Evolutionary conservation across 2,888 invertebrate species (phyloP).

Genomic region (Troilus luridus): DNA sequence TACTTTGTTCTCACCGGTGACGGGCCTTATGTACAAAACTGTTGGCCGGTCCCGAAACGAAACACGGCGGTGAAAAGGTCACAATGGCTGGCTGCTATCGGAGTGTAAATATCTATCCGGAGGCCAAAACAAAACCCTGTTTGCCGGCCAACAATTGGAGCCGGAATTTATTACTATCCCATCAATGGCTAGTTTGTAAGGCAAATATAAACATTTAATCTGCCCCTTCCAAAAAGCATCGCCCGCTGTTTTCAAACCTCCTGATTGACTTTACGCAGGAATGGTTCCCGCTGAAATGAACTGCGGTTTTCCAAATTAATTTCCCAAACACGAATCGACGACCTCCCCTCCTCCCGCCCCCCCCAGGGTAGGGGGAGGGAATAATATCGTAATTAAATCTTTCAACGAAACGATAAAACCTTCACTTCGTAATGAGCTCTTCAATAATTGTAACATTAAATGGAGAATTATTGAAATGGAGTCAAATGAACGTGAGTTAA

Average conservation of each 20-base stretch:
- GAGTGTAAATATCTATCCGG: constrained; percentile 25
- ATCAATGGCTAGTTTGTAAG: constrained; percentile 45
- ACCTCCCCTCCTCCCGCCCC: neutral
- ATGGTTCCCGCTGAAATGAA: constrained; percentile 45
- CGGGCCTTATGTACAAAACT: constrained; percentile 39
- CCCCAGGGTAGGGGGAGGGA: neutral
- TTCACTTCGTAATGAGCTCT: constrained; percentile 25
- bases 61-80: constrained; percentile 23
- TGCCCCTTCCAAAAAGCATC: constrained; percentile 29
- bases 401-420: constrained; percentile 8
- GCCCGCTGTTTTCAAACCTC: constrained; percentile 36
- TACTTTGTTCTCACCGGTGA: constrained; percentile 1
- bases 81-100: neutral
- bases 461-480: neutral
- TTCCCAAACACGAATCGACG: constrained; percentile 55
- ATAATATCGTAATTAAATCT: constrained; percentile 35
- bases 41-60: neutral
- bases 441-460: neutral
- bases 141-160: constrained; percentile 8
- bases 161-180: constrained; percentile 51
- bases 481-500: constrained; percentile 3
- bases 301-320: constrained; percentile 58
- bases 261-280: constrained; percentile 54
- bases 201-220: constrained; percentile 59
- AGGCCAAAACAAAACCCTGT: constrained; percentile 42